Evolutionary conservation across 2,113 vertebrate species (phyloP), one percentile per base, ranked within the genome.

Genomic region (Eptesicus fuscus): DNA sequence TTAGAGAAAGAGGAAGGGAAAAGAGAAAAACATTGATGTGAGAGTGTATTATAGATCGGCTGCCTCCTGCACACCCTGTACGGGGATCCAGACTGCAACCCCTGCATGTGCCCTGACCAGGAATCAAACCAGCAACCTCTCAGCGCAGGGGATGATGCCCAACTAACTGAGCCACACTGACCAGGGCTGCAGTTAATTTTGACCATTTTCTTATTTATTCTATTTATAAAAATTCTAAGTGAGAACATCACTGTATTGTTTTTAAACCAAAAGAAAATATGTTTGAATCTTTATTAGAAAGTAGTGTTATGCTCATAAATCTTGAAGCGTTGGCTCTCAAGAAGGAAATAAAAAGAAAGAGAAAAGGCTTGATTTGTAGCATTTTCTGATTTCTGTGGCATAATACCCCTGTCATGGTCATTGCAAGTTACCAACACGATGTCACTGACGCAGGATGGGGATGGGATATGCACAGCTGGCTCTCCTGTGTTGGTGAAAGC

Each of bases 231-330:
- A 49, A 47, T 80, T 91, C 49, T 91, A 80, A 82, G 3, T 86
- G 70, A 95, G n/a, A 84, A 11, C 18, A 88, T 56, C 70, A 95
- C 14, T 77, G 11, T 11, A 65, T 44, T 61, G n/a, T 70, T 77
- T 71, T 59, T 51, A 90, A 85, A 47, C 30, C 28, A 85, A 83
- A 87, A 63, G 30, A 74, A 79, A 90, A 90, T 89, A 61, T 28
- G 74, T 67, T 90, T 85, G 16, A 94, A 78, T 80, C 28, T 69
- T 93, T 56, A 63, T 91, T 73, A 94, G 79, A 91, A 95, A 56
- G 4, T 71, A 86, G 9, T 61, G 17, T 20, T 78, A 1, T 91
- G 53, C 32, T 94, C 90, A 51, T 20, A 95, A 93, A 94, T 93
- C 61, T 94, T 67, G 65, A 86, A 89, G 8, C 90, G 42, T 3